phyloP scores from a whole-genome alignment of 2,797 vertebrate species.

The Lindbergichthys nudifrons region DNA sequence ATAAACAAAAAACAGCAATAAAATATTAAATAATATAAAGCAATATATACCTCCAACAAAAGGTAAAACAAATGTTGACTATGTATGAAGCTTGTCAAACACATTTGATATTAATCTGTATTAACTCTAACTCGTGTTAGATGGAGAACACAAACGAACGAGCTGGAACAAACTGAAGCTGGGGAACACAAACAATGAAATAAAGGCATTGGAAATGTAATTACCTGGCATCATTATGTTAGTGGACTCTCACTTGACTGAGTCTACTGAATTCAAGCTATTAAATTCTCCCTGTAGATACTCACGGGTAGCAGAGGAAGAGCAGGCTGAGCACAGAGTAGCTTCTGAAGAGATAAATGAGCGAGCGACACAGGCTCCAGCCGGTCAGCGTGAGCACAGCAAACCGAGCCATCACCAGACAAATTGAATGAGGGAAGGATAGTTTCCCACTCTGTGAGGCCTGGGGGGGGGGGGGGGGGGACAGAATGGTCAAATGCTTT shows the following conservation, averaged over 20 bases:
- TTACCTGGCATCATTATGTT: too few species aligned
- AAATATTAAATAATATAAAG: too few species aligned
- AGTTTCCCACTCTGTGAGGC: conserved; percentile 95
- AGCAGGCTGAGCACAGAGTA: conserved; percentile 97
- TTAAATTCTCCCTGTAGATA: conserved; percentile 42
- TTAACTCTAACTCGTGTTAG: background rate
- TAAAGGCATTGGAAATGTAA: too few species aligned
- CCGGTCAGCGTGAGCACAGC: conserved; percentile 95
- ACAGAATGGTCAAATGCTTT: background rate
- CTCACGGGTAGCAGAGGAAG: conserved; percentile 99
- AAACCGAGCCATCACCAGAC: conserved; percentile 94
- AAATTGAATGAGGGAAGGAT: conserved; percentile 93
- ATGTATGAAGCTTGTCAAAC: background rate
- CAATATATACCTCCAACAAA: too few species aligned
- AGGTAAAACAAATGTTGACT: background rate
- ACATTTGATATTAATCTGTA: background rate
- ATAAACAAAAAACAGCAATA: too few species aligned
- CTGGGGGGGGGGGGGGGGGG: conserved; percentile 72
- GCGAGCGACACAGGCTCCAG: conserved; percentile 95
- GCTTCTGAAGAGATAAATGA: conserved; percentile 96
- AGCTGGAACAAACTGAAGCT: too few species aligned
- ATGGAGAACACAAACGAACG: background rate
- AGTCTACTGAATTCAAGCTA: too few species aligned
- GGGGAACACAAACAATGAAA: too few species aligned
- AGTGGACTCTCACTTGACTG: too few species aligned